A percentile compares a stretch with the other conserved stretches of the same genome.
Conservation (phyloP, 2,888 invertebrate species). For the Drosophila siamana region DNA sequence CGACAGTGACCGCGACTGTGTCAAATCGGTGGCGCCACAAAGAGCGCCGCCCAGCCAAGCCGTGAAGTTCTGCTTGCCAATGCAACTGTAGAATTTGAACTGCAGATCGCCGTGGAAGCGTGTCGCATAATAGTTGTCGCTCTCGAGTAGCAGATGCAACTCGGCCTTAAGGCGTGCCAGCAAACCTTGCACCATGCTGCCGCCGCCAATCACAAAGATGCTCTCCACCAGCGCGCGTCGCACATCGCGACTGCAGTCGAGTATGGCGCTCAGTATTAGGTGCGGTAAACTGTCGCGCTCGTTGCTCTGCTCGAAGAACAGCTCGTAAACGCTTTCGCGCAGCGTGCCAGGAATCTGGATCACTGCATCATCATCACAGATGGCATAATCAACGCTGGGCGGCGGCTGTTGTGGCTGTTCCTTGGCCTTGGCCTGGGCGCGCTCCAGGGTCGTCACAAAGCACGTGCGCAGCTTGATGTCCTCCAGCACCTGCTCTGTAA, state of each 20-base stretch:
- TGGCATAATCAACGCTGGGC: conserved; percentile 89
- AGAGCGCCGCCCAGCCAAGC: conserved; percentile 95
- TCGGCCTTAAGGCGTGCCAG: conserved; percentile 92
- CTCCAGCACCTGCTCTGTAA: conserved; percentile 88
- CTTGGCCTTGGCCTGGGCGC: conserved; percentile 86
- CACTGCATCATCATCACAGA: conserved; percentile 87
- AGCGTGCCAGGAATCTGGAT: conserved; percentile 89
- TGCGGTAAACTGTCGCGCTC: conserved; percentile 93
- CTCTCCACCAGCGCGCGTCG: conserved; percentile 92
- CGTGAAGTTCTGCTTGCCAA: conserved; percentile 92
- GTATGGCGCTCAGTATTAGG: conserved; percentile 93
- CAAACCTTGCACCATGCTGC: conserved; percentile 93
- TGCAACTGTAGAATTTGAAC: conserved; percentile 93
- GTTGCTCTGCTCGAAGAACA: conserved; percentile 93
- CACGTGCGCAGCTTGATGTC: conserved; percentile 94
- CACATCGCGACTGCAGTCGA: conserved; percentile 93
- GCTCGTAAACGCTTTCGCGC: conserved; percentile 93
- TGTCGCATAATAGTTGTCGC: conserved; percentile 87
- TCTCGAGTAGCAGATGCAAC: conserved; percentile 88
- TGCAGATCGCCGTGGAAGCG: conserved; percentile 86
- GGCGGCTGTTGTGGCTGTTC: conserved; percentile 86
- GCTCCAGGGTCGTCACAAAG: conserved; percentile 92
- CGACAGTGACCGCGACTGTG: conserved; percentile 89
- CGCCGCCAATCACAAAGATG: conserved; percentile 95
- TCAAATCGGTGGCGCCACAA: conserved; percentile 91